These are phyloP conservation scores for Nudaria mundana DNA, from an alignment of 2,888 invertebrate genomes.

Conservation along the genomic window DNA sequence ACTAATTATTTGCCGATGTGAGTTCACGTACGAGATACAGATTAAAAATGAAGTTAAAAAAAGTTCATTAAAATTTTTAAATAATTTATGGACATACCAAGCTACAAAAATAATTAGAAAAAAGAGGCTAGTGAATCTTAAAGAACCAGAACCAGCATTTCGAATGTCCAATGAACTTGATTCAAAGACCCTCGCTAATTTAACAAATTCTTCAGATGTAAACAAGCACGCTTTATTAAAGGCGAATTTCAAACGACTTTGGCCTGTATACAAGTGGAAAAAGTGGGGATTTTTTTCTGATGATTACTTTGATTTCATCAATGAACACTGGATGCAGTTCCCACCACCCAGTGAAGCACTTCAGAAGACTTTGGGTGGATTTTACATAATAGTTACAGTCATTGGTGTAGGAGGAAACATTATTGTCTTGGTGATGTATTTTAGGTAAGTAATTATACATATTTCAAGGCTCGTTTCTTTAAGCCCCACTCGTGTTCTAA, in stretches of 20 bases:
- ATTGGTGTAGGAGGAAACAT: conserved; percentile 87
- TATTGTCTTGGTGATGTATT: conserved; percentile 86
- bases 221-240: conserved; percentile 49
- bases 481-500: no score
- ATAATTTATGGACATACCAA: conserved; percentile 25
- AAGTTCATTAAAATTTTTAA: conserved; percentile 10
- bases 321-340: conserved; percentile 87
- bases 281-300: conserved; percentile 79
- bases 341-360: conserved; percentile 80
- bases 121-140: conserved; percentile 33
- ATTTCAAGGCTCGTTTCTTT: no score
- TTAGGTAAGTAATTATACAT: conserved; percentile 77
- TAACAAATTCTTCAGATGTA: conserved; percentile 35
- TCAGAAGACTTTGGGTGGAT: conserved; percentile 82
- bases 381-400: conserved; percentile 83
- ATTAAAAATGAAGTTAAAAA: conserved; percentile 16
- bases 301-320: conserved; percentile 81
- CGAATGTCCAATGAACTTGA: conserved; percentile 32
- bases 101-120: conserved; percentile 14
- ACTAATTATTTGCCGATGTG: conserved; percentile 42
- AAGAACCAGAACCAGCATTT: conserved; percentile 26
- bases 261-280: conserved; percentile 76
- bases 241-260: conserved; percentile 55
- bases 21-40: conserved; percentile 25
- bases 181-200: conserved; percentile 34